Evolutionary conservation across 2,797 vertebrate species (phyloP).

Genomic region (Tamandua tetradactyla): DNA sequence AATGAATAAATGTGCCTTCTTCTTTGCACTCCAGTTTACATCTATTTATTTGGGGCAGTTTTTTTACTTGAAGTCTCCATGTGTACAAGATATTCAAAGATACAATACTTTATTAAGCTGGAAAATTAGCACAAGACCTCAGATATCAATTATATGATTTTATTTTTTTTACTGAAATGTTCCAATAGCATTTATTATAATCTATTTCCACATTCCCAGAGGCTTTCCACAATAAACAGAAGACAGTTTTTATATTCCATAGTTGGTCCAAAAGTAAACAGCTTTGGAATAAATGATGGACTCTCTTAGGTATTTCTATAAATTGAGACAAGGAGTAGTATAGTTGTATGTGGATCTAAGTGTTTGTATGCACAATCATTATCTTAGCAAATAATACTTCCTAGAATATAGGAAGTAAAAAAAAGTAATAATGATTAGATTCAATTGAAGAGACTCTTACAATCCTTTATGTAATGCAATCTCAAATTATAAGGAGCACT

Average conservation of each 20-base stretch:
- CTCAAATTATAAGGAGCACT: not conserved
- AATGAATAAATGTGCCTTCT: not conserved
- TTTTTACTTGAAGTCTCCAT: not conserved
- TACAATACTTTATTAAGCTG: not conserved
- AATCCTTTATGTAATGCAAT: not conserved
- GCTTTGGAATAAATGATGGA: not conserved
- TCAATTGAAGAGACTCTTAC: not conserved
- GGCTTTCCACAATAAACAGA: not conserved
- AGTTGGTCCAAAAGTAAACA: not conserved
- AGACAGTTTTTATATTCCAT: not conserved
- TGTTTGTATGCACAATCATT: not conserved
- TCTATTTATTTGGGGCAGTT: not conserved
- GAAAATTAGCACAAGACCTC: not conserved
- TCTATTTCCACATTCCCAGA: not conserved
- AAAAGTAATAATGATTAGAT: not conserved
- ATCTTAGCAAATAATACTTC: not conserved
- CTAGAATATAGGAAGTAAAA: not conserved
- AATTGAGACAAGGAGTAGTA: not conserved
- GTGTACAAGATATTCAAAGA: constrained; percentile 12
- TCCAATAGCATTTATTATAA: not conserved
- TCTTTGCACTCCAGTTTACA: not conserved
- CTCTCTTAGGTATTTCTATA: not conserved
- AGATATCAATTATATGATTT: constrained; percentile 29
- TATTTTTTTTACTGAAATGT: not conserved
- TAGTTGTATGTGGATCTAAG: not conserved